A percentile compares a stretch with the other conserved stretches of the same genome.
These are phyloP conservation scores for Enteromius trimaculatus DNA, from an alignment of 2,797 vertebrate species.

Conservation along the genomic window DNA sequence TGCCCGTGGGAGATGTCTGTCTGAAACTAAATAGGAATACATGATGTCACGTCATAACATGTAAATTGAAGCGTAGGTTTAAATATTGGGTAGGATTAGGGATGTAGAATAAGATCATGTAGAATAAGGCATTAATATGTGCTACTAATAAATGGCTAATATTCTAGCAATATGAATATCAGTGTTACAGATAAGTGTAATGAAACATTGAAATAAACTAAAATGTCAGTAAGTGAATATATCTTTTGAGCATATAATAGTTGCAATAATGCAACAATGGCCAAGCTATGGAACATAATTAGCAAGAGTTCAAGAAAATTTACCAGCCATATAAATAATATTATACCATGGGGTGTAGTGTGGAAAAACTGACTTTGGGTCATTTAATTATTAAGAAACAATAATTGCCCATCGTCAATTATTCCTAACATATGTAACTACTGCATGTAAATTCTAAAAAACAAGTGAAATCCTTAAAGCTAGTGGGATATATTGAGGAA, in stretches of 20 bases:
- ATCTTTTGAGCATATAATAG: background rate
- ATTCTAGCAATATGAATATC: too few relatives aligned
- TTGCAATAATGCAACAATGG: background rate
- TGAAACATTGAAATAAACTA: background rate
- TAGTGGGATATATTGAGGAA: background rate
- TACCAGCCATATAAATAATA: background rate
- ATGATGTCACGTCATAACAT: constrained; percentile 36
- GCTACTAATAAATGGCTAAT: too few relatives aligned
- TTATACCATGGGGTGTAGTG: too few relatives aligned
- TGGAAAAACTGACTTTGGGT: too few relatives aligned
- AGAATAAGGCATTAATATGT: too few relatives aligned
- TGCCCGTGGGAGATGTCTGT: constrained; percentile 12
- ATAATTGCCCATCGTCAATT: too few relatives aligned
- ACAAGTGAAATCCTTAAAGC: background rate
- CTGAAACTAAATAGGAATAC: constrained; percentile 40
- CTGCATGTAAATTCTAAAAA: background rate
- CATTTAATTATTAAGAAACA: too few relatives aligned
- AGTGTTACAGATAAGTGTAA: background rate
- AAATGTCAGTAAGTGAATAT: background rate
- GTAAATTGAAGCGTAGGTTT: background rate
- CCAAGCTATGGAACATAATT: background rate
- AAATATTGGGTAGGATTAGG: too few relatives aligned
- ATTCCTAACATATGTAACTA: background rate
- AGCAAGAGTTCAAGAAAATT: background rate
- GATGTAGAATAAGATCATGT: too few relatives aligned